Percentiles rank a stretch among this genome's conserved stretches.
These are phyloP conservation scores for Cyclophora punctaria DNA, from an alignment of 2,888 invertebrate genomes.

Conservation along the genomic window DNA sequence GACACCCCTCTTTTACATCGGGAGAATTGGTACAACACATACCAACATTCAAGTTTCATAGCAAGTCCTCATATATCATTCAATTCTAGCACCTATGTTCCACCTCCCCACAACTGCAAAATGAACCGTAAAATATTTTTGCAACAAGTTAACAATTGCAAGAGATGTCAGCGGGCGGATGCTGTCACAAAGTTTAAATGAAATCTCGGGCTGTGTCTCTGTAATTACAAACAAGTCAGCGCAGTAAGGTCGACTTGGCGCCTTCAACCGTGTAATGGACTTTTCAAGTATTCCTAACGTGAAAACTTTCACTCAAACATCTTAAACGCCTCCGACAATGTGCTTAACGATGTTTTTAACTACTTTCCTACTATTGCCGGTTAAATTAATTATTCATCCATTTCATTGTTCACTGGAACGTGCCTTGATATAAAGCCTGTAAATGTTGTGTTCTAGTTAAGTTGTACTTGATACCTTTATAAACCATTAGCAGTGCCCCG, in stretches of 20 bases:
- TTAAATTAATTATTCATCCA: conserved; percentile 53
- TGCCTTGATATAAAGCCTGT: conserved; percentile 11
- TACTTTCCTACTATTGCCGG: conserved; percentile 59
- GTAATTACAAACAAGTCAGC: conserved; percentile 66
- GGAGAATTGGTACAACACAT: no score
- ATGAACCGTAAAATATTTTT: conserved; percentile 31
- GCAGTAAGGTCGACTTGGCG: conserved; percentile 52
- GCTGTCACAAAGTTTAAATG: conserved; percentile 66
- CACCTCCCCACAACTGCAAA: no score
- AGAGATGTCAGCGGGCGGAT: conserved; percentile 44
- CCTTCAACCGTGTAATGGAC: conserved; percentile 70
- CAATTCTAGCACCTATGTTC: no score
- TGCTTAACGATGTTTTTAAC: conserved; percentile 70
- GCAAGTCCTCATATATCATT: no score
- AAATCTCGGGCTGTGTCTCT: conserved; percentile 62
- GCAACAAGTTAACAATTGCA: conserved; percentile 44
- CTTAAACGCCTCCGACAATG: conserved; percentile 65
- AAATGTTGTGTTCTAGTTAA: background rate
- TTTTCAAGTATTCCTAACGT: conserved; percentile 72
- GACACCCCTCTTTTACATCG: no score
- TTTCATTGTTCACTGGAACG: conserved; percentile 22
- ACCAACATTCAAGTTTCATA: no score
- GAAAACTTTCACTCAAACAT: conserved; percentile 62
- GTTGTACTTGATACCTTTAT: no score
- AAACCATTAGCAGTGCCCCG: no score